Conservation (phyloP, 2,888 invertebrate species). For the Biston betularia region DNA sequence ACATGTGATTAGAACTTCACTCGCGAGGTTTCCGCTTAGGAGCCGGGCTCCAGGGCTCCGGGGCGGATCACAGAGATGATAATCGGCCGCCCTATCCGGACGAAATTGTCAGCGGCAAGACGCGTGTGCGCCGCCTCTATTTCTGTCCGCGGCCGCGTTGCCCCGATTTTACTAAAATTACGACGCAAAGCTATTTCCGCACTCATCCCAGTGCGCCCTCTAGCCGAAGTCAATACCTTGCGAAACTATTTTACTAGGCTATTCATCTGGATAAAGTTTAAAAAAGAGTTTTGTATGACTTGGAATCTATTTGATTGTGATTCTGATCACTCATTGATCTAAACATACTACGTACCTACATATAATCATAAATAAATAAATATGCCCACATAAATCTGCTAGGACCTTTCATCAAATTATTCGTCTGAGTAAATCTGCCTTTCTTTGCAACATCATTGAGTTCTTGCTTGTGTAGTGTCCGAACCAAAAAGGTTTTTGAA, state of each 20-base stretch:
- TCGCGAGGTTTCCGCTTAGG: slow-evolving; percentile 50
- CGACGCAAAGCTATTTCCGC: slow-evolving; percentile 84
- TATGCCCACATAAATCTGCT: no score
- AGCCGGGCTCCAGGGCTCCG: slow-evolving; percentile 29
- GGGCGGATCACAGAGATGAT: slow-evolving; percentile 57
- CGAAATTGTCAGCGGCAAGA: slow-evolving; percentile 81
- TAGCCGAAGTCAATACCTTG: slow-evolving; percentile 67
- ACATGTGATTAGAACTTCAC: slow-evolving; percentile 59
- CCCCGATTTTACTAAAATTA: slow-evolving; percentile 86
- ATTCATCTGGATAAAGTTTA: slow-evolving; percentile 12
- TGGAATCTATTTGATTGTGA: no score
- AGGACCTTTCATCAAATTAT: no score
- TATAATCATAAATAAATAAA: no score
- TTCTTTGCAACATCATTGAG: not conserved
- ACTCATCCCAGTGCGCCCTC: slow-evolving; percentile 75
- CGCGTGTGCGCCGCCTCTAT: slow-evolving; percentile 80
- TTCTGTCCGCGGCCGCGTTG: slow-evolving; percentile 84
- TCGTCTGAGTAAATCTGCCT: no score
- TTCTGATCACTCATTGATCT: no score
- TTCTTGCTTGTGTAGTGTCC: not conserved
- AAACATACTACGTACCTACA: no score
- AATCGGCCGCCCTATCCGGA: slow-evolving; percentile 82
- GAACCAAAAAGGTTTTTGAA: not conserved
- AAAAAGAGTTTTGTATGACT: no score
- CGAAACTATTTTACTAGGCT: slow-evolving; percentile 52